Evolutionary conservation across 2,888 invertebrate species (phyloP), one percentile per base, ranked within the genome.

Genomic region (Vanessa cardui): DNA sequence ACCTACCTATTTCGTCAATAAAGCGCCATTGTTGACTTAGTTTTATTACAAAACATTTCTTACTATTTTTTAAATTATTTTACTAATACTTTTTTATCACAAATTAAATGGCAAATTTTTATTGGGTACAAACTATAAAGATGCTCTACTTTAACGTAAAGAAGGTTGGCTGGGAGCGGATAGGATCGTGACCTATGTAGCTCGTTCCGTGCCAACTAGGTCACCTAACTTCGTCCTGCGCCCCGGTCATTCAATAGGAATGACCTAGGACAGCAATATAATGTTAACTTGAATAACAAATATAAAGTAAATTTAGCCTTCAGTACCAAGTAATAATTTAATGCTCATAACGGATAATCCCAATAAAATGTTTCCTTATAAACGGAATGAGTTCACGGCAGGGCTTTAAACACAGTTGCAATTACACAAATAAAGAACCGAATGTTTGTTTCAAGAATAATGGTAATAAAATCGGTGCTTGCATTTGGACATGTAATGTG

Each of bases 401-500:
- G 45, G 44, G 58, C 56, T 61, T 56, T 44, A 50, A 52, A 62
- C 54, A 46, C 65, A 65, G 68, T 68, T 72, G 68, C 64, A 67
- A 71, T 73, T 71, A 69, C 66, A 54, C 71, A 68, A 72, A 70
- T 71, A 52, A 70, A 61, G 56, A 62, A 74, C 58, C 45, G 67
- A 72, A 71, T 70, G 69, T 72, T 52, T 54, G 61, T 62, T 58
- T 66, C 59, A 64, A 66, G 66, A 63, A 82, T 78, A 84, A 80
- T 79, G 76, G 73, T 76, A 82, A 83, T 88, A 89, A 90, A 88
- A 89, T 86, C 84, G 81, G 74, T 85, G 80, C 78, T 81, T 89
- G 87, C 88, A 88, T 89, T 90, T 89, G 87, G 85, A 82, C 82
- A 84, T 82, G 80, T 78, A 88, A 92, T 90, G 90, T 92, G 83